These are phyloP conservation scores for Micrasema longulum DNA, from an alignment of 1,140 invertebrate species.

Conservation along the genomic window DNA sequence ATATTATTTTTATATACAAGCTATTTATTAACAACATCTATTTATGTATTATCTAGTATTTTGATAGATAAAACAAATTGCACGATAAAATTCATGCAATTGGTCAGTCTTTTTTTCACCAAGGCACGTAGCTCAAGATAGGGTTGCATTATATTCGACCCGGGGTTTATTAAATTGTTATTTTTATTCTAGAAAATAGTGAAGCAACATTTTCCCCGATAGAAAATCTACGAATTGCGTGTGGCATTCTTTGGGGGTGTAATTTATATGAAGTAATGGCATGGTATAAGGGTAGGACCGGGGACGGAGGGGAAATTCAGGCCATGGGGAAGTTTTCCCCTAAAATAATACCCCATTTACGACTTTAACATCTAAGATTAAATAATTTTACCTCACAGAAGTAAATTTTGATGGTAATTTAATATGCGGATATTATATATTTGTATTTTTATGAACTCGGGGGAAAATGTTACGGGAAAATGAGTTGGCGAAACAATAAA, in stretches of 20 bases:
- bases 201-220: background rate
- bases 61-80: too few species aligned
- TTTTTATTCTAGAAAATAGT: slow-evolving; percentile 23
- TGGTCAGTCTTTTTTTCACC: too few species aligned
- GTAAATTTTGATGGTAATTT: slow-evolving; percentile 12
- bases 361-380: slow-evolving; percentile 50
- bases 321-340: slow-evolving; percentile 27
- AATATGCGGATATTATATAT: background rate
- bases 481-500: too few species aligned
- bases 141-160: too few species aligned
- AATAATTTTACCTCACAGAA: slow-evolving; percentile 17
- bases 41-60: too few species aligned
- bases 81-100: too few species aligned
- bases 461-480: too few species aligned
- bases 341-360: slow-evolving; percentile 50
- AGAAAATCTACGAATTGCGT: slow-evolving; percentile 54
- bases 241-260: slow-evolving; percentile 44
- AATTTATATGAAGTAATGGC: slow-evolving; percentile 50
- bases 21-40: too few species aligned
- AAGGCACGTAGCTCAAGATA: too few species aligned
- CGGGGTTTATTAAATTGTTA: slow-evolving; percentile 13
- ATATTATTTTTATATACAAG: too few species aligned
- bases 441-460: background rate
- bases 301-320: slow-evolving; percentile 20
- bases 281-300: slow-evolving; percentile 31